Evolutionary conservation across 92 coral and sea anemone genomes (phyloP).

Genomic region (Pocillopora grandis): DNA sequence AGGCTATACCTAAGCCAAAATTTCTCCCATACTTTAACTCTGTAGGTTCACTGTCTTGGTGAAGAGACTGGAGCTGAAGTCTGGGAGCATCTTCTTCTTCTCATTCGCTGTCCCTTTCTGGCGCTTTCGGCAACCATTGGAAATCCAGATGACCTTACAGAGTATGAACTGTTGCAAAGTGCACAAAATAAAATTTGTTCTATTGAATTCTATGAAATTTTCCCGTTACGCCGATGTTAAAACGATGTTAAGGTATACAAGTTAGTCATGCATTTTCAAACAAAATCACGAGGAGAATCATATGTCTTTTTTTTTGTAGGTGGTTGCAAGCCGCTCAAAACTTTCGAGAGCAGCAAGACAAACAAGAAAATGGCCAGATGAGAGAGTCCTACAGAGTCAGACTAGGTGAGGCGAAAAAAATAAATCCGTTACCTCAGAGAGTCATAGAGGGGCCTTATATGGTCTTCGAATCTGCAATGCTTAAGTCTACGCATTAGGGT

Average conservation of each 20-base stretch:
- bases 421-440: too few relatives aligned
- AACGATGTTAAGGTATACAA: too few relatives aligned
- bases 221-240: too few relatives aligned
- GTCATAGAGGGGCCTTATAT: too few relatives aligned
- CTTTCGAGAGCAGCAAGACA: slow-evolving; percentile 48
- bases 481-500: too few relatives aligned
- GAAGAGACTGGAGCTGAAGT: slow-evolving; percentile 82
- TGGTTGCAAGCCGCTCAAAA: slow-evolving; percentile 60
- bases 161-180: background rate
- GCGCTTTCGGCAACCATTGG: slow-evolving; percentile 50
- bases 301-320: background rate
- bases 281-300: background rate
- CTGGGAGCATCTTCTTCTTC: slow-evolving; percentile 73
- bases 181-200: too few relatives aligned
- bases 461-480: too few relatives aligned
- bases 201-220: too few relatives aligned
- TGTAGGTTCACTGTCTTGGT: slow-evolving; percentile 76
- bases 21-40: background rate
- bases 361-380: background rate
- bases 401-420: background rate
- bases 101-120: slow-evolving; percentile 74
- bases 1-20: too few relatives aligned
- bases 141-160: slow-evolving; percentile 43
- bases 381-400: slow-evolving; percentile 42
- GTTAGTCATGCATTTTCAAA: too few relatives aligned